Conservation (phyloP, 1,140 invertebrate species). For the Hylyphantes graminicola region DNA sequence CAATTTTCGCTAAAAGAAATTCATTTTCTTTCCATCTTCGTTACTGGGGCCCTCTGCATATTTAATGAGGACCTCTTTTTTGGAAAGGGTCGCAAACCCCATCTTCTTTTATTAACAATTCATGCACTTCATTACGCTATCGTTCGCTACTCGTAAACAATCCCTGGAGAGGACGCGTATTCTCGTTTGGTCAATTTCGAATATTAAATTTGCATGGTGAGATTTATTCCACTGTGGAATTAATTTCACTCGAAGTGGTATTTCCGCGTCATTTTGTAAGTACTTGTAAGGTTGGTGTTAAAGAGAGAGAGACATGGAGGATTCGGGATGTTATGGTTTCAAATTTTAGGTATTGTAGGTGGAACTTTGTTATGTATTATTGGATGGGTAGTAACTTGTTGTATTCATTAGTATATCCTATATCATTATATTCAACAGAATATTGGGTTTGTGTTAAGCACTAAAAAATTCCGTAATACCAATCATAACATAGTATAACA, state of each 20-base stretch:
- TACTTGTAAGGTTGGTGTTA: too few relatives aligned
- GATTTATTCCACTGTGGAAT: slow-evolving; percentile 1
- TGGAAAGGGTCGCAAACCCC: background rate
- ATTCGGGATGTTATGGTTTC: too few relatives aligned
- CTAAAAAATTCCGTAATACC: too few relatives aligned
- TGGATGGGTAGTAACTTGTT: too few relatives aligned
- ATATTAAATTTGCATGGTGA: slow-evolving; percentile 19
- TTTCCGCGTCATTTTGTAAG: too few relatives aligned
- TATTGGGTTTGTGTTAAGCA: too few relatives aligned
- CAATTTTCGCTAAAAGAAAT: slow-evolving; percentile 36
- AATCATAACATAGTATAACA: too few relatives aligned
- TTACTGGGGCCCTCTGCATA: slow-evolving; percentile 27
- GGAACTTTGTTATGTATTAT: too few relatives aligned
- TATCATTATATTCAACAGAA: too few relatives aligned
- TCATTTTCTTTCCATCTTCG: slow-evolving; percentile 25
- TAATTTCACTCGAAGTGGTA: too few relatives aligned
- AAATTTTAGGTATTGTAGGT: too few relatives aligned
- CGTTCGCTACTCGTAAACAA: slow-evolving; percentile 36
- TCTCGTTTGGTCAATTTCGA: slow-evolving; percentile 3
- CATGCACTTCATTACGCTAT: slow-evolving; percentile 21
- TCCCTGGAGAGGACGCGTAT: background rate
- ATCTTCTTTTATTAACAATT: slow-evolving; percentile 29
- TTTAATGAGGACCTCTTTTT: slow-evolving; percentile 18
- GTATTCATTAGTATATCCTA: too few relatives aligned
- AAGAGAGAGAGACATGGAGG: background rate